Evolutionary conservation across 2,113 vertebrate genomes (phyloP), one percentile per base, ranked within the genome.

Genomic region (Macrotus californicus): DNA sequence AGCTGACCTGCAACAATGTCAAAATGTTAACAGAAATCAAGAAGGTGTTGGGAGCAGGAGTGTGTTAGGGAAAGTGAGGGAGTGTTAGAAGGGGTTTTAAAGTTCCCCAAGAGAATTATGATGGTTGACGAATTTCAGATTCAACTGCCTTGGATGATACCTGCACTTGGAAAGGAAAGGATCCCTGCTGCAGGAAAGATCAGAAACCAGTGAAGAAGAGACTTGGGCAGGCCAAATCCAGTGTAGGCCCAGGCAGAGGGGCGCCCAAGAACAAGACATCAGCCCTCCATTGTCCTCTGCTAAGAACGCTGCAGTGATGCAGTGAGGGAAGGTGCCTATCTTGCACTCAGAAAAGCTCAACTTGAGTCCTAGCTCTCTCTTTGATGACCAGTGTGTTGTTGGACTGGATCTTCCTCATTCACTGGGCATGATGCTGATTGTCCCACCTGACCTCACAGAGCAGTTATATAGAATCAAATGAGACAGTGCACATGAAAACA

Each of bases 231-330:
- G 82, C 24, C 26, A 56, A 2, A 56, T 13, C 22, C 24, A 6
- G 2, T 16, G 52, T 22, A 48, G 21, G 2, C 29, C 34, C 79
- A 31, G 4, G 64, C 39, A 31, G 43, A 52, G 43, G 31, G 13
- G 41, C 6, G 15, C 31, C 11, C 0, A 31, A 19, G 14, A 87
- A 31, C 16, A 21, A 59, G 14, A 16, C 14, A 10, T 1, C 1
- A 0, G 2, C 46, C 12, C 5, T 79, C n/a, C 39, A 14, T 10
- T 1, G 0, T 14, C 29, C 22, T 76, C 77, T 7, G 36, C 64
- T 54, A 34, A 83, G 36, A 59, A 3, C 0, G 2, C 29, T 64
- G 36, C 31, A 26, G 26, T 15, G 11, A 54, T 11, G 3, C 8
- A 31, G 19, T 39, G 12, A 46, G 36, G 7, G 39, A 39, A 54